phyloP scores from a whole-genome alignment of 2,797 vertebrate species.

The Lepilemur septentrionalis region DNA sequence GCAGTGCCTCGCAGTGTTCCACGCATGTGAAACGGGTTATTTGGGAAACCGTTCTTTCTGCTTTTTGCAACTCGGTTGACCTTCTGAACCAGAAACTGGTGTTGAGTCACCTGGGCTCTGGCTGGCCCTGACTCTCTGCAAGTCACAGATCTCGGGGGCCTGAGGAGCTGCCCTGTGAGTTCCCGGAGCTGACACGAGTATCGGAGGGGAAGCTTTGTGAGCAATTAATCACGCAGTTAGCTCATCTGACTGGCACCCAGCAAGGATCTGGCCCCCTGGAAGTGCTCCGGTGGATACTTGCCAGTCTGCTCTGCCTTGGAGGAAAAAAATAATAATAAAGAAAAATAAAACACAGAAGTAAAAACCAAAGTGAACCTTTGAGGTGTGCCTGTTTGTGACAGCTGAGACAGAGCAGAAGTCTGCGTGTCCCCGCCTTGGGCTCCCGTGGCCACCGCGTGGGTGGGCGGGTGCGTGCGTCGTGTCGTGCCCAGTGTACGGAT shows the following conservation, averaged over 20 bases:
- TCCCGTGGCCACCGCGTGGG: background rate
- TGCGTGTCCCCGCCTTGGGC: rapidly evolving
- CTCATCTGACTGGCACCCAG: background rate
- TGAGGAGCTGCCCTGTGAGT: rapidly evolving
- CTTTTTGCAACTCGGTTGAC: background rate
- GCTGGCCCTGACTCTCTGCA: rapidly evolving
- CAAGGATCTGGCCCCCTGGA: background rate
- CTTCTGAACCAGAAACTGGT: background rate
- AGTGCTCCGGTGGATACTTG: background rate
- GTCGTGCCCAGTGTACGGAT: background rate
- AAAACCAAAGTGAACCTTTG: background rate
- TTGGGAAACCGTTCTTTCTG: background rate
- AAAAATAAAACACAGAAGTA: background rate
- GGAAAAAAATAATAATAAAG: background rate
- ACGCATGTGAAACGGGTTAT: background rate
- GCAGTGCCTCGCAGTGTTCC: background rate
- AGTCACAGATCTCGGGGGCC: rapidly evolving
- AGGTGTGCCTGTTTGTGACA: background rate
- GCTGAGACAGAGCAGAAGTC: background rate
- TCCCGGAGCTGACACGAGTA: background rate
- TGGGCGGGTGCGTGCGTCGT: rapidly evolving
- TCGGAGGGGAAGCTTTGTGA: background rate
- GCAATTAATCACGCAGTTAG: background rate
- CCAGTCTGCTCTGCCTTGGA: background rate
- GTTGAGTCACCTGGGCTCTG: background rate